These are phyloP conservation scores for Hypercompe scribonia DNA, from an alignment of 2,888 invertebrate genomes.

Conservation along the genomic window DNA sequence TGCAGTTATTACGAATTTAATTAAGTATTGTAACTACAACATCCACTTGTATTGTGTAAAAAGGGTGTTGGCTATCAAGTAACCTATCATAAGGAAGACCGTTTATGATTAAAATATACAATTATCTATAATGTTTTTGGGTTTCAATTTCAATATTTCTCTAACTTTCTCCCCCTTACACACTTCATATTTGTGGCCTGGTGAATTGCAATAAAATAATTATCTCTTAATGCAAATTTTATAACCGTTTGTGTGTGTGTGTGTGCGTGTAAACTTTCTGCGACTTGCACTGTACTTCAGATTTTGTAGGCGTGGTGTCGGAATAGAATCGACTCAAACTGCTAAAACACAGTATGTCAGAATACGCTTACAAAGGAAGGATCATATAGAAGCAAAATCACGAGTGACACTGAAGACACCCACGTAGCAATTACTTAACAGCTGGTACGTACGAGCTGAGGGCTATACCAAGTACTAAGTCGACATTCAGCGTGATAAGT, in stretches of 20 bases:
- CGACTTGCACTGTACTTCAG: background rate
- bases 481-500: background rate
- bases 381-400: too few species aligned
- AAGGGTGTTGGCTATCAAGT: constrained; percentile 83
- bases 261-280: background rate
- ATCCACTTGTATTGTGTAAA: constrained; percentile 75
- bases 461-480: background rate
- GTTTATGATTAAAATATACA: constrained; percentile 81
- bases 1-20: constrained; percentile 52
- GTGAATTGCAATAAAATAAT: background rate
- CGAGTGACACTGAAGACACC: too few species aligned
- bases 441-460: background rate
- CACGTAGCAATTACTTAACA: too few species aligned
- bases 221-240: background rate
- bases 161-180: background rate
- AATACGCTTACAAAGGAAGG: too few species aligned
- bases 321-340: too few species aligned
- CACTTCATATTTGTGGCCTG: background rate
- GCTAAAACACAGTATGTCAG: too few species aligned
- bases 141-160: constrained; percentile 44
- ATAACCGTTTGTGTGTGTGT: too few species aligned
- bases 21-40: constrained; percentile 63
- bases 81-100: constrained; percentile 80
- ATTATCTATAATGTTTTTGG: constrained; percentile 66
- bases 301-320: too few species aligned